Percentiles rank a stretch among this genome's conserved stretches.
These are phyloP conservation scores for Hypocryptadius cinnamomeus DNA, from an alignment of 2,113 vertebrate genomes.

Conservation along the genomic window DNA sequence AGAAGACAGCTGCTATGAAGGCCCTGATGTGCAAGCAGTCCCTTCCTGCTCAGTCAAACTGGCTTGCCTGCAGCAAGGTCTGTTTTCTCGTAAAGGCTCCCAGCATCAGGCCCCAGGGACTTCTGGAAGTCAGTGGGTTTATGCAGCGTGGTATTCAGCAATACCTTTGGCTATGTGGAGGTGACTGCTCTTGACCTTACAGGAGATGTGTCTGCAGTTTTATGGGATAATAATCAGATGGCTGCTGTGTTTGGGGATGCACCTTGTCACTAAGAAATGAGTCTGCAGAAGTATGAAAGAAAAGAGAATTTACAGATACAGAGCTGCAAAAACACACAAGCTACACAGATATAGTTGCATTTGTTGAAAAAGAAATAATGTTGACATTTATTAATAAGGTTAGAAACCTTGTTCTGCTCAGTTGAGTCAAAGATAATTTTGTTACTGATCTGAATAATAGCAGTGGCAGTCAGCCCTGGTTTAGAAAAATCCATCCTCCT, in stretches of 20 bases:
- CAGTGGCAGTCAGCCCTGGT: neutral
- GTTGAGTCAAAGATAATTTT: constrained; percentile 6
- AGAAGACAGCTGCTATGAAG: neutral
- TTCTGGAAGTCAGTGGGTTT: neutral
- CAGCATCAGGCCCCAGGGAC: neutral
- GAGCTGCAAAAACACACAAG: neutral
- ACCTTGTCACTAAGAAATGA: neutral
- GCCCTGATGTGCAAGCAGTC: neutral
- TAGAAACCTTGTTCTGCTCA: neutral
- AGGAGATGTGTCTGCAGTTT: neutral
- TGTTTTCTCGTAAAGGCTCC: neutral
- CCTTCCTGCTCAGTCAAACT: neutral
- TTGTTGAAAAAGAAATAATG: neutral
- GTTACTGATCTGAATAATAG: neutral
- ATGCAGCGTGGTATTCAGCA: neutral
- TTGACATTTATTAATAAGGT: constrained; percentile 6
- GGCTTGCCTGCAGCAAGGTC: neutral
- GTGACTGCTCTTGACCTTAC: neutral
- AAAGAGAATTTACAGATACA: neutral
- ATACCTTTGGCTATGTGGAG: neutral
- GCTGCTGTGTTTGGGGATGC: neutral
- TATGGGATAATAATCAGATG: neutral
- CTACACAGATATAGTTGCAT: neutral
- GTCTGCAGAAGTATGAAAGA: neutral
- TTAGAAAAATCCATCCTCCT: neutral